Evolutionary conservation across 2,888 invertebrate genomes (phyloP).

Genomic region (Bembecia ichneumoniformis): DNA sequence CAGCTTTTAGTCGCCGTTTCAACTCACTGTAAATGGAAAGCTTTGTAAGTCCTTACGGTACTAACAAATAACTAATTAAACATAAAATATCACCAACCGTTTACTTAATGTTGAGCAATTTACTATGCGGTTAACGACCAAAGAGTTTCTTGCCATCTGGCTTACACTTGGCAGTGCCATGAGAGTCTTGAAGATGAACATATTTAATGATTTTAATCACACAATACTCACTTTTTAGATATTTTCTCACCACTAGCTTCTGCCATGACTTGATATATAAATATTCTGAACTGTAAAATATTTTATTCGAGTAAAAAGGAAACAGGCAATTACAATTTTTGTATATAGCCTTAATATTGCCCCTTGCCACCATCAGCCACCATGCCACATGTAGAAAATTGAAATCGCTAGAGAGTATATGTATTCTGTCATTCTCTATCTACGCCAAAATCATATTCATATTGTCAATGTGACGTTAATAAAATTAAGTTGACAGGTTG

Average conservation of each 20-base stretch:
- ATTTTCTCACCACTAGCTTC: slow-evolving; percentile 72
- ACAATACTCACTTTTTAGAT: slow-evolving; percentile 78
- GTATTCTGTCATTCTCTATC: too few relatives aligned
- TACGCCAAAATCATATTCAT: not conserved
- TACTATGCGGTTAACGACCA: slow-evolving; percentile 19
- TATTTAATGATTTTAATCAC: slow-evolving; percentile 22
- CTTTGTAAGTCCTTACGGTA: slow-evolving; percentile 23
- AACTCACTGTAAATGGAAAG: slow-evolving; percentile 81
- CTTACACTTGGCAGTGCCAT: slow-evolving; percentile 20
- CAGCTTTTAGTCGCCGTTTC: slow-evolving; percentile 91
- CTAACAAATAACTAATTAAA: slow-evolving; percentile 7
- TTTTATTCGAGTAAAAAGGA: too few relatives aligned
- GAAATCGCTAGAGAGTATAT: too few relatives aligned
- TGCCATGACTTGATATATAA: slow-evolving; percentile 66
- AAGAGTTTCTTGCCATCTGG: slow-evolving; percentile 22
- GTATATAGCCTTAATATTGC: too few relatives aligned
- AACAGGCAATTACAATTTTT: too few relatives aligned
- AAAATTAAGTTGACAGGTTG: too few relatives aligned
- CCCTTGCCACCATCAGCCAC: too few relatives aligned
- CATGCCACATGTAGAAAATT: too few relatives aligned
- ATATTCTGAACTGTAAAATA: too few relatives aligned
- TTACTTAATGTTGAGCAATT: slow-evolving; percentile 39
- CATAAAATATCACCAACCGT: slow-evolving; percentile 45
- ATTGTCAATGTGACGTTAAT: not conserved
- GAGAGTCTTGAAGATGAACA: slow-evolving; percentile 36